A percentile compares a stretch with the other conserved stretches of the same genome.
phyloP scores from a whole-genome alignment of 2,888 invertebrate species.

The Lumbricus terrestris region DNA sequence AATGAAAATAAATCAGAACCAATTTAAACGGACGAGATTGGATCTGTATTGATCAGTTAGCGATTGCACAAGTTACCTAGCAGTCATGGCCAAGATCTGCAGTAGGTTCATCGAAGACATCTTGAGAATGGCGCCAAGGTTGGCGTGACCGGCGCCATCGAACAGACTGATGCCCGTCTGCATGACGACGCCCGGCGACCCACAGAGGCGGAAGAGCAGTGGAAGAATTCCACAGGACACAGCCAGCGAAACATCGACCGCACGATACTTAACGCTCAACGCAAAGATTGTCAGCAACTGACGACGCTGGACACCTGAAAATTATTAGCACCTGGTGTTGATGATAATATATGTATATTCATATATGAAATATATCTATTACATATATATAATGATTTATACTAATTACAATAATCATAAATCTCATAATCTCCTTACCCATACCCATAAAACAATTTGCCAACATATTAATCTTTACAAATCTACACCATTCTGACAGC shows the following conservation, averaged over 20 bases:
- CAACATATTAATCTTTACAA: too few species aligned
- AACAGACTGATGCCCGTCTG: conserved; percentile 36
- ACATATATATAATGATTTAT: too few species aligned
- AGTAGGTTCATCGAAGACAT: conserved; percentile 64
- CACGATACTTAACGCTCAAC: conserved; percentile 64
- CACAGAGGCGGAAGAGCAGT: conserved; percentile 60
- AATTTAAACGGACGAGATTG: background rate
- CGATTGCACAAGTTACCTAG: conserved; percentile 60
- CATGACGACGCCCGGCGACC: conserved; percentile 48
- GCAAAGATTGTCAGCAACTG: conserved; percentile 64
- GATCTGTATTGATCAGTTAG: background rate
- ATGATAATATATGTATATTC: too few species aligned
- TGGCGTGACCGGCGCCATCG: conserved; percentile 42
- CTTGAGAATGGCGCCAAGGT: conserved; percentile 47
- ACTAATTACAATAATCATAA: too few species aligned
- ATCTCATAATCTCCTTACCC: too few species aligned
- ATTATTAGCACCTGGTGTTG: background rate
- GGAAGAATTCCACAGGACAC: conserved; percentile 65
- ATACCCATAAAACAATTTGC: too few species aligned
- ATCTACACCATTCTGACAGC: too few species aligned
- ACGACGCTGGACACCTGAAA: conserved; percentile 53
- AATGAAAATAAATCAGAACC: background rate
- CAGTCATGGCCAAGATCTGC: conserved; percentile 65
- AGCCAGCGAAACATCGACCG: conserved; percentile 65
- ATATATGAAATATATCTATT: too few species aligned